Evolutionary conservation across 2,888 invertebrate genomes (phyloP).

Genomic region (Acholoe squamosa): DNA sequence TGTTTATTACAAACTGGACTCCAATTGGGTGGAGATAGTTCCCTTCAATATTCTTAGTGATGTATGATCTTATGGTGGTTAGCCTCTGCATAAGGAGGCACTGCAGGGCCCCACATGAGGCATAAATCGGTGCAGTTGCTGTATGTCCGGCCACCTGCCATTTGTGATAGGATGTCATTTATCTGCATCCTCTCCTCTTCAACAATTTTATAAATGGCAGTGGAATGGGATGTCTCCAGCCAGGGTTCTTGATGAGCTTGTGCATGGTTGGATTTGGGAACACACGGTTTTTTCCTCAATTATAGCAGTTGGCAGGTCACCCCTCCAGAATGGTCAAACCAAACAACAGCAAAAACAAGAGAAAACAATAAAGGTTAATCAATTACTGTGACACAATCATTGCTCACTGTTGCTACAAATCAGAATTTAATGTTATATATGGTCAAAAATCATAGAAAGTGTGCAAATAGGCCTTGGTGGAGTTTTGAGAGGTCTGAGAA

Average conservation of each 20-base stretch:
- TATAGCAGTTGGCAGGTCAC: neutral
- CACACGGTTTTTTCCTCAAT: conserved; percentile 27
- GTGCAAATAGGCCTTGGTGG: too few species aligned
- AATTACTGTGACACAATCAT: too few species aligned
- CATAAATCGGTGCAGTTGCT: neutral
- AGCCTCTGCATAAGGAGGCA: neutral
- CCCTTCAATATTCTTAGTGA: neutral
- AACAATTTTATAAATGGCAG: neutral
- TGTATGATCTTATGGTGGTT: neutral
- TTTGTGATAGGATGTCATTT: neutral
- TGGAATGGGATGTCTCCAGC: conserved; percentile 40
- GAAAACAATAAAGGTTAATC: too few species aligned
- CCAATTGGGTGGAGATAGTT: conserved; percentile 37
- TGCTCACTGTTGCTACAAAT: too few species aligned
- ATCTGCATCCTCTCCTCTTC: neutral
- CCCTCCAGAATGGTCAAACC: neutral
- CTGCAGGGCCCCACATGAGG: neutral
- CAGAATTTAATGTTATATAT: too few species aligned
- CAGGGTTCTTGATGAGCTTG: neutral
- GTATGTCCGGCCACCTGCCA: neutral
- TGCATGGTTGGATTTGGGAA: conserved; percentile 14
- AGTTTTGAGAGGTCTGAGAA: too few species aligned
- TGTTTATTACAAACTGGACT: conserved; percentile 4
- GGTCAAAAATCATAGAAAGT: too few species aligned
- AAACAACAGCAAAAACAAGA: too few species aligned